Conservation (phyloP, 2,888 invertebrate genomes). For the Zootermopsis nevadensis region DNA sequence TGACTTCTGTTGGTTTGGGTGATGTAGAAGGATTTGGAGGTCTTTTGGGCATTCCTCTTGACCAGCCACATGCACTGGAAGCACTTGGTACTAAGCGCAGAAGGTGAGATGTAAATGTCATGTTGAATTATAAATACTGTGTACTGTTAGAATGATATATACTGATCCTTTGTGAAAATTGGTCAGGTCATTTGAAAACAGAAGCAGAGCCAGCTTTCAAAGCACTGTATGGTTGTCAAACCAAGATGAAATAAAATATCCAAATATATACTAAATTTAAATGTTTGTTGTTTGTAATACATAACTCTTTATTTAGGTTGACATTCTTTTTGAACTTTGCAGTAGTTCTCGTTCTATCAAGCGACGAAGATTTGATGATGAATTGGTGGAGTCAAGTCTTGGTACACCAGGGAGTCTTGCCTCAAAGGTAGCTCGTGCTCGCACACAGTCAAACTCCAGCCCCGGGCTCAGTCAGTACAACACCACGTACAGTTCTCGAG, state of each 20-base stretch:
- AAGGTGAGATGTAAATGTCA: conserved; percentile 43
- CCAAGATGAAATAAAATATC: too few species aligned
- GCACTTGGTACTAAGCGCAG: conserved; percentile 50
- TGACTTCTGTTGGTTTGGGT: conserved; percentile 37
- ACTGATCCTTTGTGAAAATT: too few species aligned
- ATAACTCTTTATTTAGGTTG: not conserved
- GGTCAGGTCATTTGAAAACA: too few species aligned
- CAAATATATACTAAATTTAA: too few species aligned
- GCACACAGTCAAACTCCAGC: conserved; percentile 53
- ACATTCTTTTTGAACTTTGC: conserved; percentile 50
- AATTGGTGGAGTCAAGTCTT: conserved; percentile 91
- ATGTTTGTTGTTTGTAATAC: too few species aligned
- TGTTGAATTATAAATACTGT: too few species aligned
- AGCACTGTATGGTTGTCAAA: too few species aligned
- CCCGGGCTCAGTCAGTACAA: conserved; percentile 48
- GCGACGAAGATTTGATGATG: conserved; percentile 95
- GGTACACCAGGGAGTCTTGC: conserved; percentile 62
- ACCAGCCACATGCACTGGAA: conserved; percentile 49
- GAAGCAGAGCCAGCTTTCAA: too few species aligned
- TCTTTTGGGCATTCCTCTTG: conserved; percentile 48
- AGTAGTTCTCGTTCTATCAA: conserved; percentile 96
- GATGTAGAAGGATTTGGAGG: conserved; percentile 50
- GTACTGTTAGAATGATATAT: too few species aligned
- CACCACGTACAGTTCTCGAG: conserved; percentile 24
- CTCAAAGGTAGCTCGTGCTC: conserved; percentile 53